Conservation (phyloP, 92 coral and sea anemone species). For the Umimayanthus chanpuru region DNA sequence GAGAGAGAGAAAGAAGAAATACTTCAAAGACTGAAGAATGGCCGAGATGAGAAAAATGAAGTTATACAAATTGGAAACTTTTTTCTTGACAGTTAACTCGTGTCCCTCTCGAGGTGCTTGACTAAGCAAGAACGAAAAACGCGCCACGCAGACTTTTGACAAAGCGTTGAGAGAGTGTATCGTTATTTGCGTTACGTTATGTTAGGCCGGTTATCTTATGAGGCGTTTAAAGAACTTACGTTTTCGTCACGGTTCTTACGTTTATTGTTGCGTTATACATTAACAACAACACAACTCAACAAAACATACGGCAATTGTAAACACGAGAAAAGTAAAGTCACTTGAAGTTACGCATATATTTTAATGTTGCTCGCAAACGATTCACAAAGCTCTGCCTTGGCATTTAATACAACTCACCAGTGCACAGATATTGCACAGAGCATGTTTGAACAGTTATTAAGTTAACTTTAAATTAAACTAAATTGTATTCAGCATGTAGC, state of each 20-base stretch:
- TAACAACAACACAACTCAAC: not conserved
- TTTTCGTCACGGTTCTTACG: not conserved
- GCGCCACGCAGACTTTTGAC: not conserved
- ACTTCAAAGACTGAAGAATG: constrained; percentile 7
- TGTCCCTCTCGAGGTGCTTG: not conserved
- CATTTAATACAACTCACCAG: not conserved
- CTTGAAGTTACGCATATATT: too few relatives aligned
- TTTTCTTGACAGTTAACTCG: not conserved
- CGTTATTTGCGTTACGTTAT: not conserved
- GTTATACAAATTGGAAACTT: not conserved
- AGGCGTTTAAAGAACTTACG: not conserved
- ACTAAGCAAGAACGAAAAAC: not conserved
- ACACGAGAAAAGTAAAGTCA: too few relatives aligned
- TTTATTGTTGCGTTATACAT: not conserved
- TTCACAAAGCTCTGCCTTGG: too few relatives aligned
- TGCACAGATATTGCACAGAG: not conserved
- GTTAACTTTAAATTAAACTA: too few relatives aligned
- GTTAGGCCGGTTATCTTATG: not conserved
- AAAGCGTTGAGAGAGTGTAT: not conserved
- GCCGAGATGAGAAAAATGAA: not conserved
- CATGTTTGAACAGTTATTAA: not conserved
- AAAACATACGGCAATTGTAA: not conserved
- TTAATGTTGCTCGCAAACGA: too few relatives aligned
- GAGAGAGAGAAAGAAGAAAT: constrained; percentile 21
- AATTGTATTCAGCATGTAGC: too few relatives aligned